Conservation (phyloP, 2,797 vertebrate species). For the Helicolenus hilgendorfi region DNA sequence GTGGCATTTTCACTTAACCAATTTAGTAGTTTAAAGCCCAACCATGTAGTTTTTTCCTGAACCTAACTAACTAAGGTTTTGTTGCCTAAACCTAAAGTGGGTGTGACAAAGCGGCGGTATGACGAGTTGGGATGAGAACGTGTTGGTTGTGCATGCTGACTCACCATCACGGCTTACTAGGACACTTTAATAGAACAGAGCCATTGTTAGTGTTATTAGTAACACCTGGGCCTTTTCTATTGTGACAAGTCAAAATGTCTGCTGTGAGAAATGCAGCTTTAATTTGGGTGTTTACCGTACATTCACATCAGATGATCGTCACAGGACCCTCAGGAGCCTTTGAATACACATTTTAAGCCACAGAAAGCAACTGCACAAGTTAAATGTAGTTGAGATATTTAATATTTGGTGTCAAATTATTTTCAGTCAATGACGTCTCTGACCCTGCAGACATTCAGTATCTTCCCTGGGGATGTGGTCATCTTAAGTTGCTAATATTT, state of each 20-base stretch:
- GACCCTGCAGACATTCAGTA: too few relatives aligned
- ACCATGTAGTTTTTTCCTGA: too few relatives aligned
- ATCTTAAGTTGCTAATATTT: not conserved
- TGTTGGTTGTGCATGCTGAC: not conserved
- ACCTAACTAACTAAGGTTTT: too few relatives aligned
- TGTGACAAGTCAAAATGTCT: not conserved
- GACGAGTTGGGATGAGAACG: too few relatives aligned
- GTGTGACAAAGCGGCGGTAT: too few relatives aligned
- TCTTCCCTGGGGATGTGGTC: not conserved
- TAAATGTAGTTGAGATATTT: not conserved
- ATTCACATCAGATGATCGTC: not conserved
- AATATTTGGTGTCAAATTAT: not conserved
- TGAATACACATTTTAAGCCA: not conserved
- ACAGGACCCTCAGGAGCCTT: not conserved
- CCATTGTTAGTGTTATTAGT: accelerated
- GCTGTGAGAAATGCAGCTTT: constrained; percentile 1
- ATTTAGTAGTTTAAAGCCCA: too few relatives aligned
- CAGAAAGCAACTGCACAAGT: too few relatives aligned
- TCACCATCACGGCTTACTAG: not conserved
- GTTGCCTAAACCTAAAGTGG: too few relatives aligned
- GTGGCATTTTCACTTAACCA: too few relatives aligned
- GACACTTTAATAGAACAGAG: not conserved
- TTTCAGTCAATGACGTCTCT: not conserved
- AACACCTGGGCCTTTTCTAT: not conserved
- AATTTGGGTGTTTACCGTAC: not conserved